Evolutionary conservation across 2,797 vertebrate genomes (phyloP), one percentile per base, ranked within the genome.

Genomic region (Lateolabrax maculatus): DNA sequence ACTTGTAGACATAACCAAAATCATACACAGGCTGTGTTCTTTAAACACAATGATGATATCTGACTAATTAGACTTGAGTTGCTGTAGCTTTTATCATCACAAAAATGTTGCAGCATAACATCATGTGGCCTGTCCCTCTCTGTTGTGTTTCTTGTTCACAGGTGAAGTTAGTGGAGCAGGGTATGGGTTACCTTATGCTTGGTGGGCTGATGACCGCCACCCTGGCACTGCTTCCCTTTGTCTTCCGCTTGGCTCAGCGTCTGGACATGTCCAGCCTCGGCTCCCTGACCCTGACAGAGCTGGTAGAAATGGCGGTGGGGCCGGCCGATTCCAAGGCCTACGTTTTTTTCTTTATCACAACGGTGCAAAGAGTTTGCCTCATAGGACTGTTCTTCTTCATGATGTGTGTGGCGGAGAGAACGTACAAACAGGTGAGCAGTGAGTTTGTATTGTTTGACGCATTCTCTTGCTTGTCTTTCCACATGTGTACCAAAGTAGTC

Each of bases 321-420:
- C 94, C 94, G 0, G 86, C 87, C 0, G 95, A 95, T 7, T 31
- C 62, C 15, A 81, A 86, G 0, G 81, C 95, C 19, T 63, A 96
- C 11, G 23, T 90, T 13, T 93, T 99, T 80, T 93, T 96, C 86
- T 57, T 95, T 9, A 97, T 99, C 95, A 97, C 96, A 46, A 95
- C 96, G 3, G 90, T 98, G 77, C 97, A 98, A 62, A 96, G 97
- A 70, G 88, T 97, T 48, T 98, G 97, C 92, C 96, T 99, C 75
- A 97, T 95, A 0, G 97, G 97, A 84, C 96, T 99, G 84, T 98
- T 99, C 84, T 99, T 99, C 94, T 99, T 99, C 91, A 97, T 99
- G 97, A 97, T 99, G 97, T 99, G 98, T 79, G 98, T 99, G 80
- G 98, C 98, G 2, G 98, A 99, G 94, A 96, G 97, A 79, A 99